Evolutionary conservation across 2,888 invertebrate genomes (phyloP).

Genomic region (Lepeophtheirus nordmannii): DNA sequence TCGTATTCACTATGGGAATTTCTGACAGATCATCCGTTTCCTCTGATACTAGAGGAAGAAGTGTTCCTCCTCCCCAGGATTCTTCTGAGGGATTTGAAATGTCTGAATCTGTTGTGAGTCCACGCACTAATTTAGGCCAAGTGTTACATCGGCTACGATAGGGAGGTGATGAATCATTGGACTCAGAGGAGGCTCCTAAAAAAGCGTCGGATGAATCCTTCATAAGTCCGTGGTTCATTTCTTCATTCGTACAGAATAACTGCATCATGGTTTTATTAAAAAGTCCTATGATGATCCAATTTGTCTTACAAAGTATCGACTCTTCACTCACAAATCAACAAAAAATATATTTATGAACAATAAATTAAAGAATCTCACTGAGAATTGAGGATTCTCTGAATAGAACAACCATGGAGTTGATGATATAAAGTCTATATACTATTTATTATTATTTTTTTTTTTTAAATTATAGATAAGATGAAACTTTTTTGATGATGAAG

Average conservation of each 20-base stretch:
- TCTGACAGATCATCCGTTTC: constrained; percentile 4
- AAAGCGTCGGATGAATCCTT: not conserved
- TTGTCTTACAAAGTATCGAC: no score
- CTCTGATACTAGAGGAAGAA: constrained; percentile 3
- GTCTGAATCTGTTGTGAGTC: not conserved
- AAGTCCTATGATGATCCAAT: no score
- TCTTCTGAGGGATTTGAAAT: not conserved
- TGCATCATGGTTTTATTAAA: not conserved
- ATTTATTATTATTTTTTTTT: no score
- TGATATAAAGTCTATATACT: no score
- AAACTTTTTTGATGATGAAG: no score
- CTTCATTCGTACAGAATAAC: constrained; percentile 2
- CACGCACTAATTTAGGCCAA: constrained; percentile 26
- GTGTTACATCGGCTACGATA: constrained; percentile 28
- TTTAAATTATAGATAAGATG: no score
- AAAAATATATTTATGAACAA: no score
- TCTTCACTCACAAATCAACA: no score
- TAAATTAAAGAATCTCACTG: no score
- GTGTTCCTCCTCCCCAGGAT: not conserved
- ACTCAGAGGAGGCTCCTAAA: not conserved
- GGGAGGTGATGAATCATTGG: constrained; percentile 5
- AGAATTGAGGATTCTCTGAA: no score
- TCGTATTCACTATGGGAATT: no score
- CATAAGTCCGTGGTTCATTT: not conserved
- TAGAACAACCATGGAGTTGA: no score